Conservation (phyloP, 2,113 vertebrate species). For the Grammomys surdaster region DNA sequence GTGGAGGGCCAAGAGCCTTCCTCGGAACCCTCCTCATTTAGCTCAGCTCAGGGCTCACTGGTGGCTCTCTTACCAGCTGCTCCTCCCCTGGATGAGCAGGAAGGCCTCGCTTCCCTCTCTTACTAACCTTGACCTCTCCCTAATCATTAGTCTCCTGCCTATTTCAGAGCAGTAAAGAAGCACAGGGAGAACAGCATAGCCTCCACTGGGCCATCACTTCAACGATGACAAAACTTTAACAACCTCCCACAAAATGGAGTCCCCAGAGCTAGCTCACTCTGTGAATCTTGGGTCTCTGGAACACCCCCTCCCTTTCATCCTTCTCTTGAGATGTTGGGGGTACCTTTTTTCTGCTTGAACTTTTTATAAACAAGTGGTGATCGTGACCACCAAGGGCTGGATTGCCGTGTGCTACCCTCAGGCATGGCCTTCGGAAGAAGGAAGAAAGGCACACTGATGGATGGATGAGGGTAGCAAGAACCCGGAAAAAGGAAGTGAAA, state of each 20-base stretch:
- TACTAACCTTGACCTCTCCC: not conserved
- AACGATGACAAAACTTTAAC: no score
- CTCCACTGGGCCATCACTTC: not conserved
- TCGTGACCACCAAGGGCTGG: not conserved
- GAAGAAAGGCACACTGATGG: not conserved
- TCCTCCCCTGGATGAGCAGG: accelerated
- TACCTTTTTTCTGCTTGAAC: not conserved
- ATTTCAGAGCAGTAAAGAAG: not conserved
- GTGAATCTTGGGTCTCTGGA: accelerated
- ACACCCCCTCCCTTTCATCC: not conserved
- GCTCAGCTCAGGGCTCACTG: not conserved
- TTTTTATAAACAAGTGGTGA: not conserved
- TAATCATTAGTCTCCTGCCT: not conserved
- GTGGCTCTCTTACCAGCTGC: not conserved
- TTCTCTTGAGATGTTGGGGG: accelerated
- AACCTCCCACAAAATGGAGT: not conserved
- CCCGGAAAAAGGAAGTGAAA: conserved; percentile 14
- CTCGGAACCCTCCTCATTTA: not conserved
- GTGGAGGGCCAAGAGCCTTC: not conserved
- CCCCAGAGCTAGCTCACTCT: accelerated
- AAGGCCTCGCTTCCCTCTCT: accelerated
- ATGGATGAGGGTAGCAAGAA: not conserved
- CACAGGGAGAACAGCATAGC: accelerated
- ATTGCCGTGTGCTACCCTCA: accelerated
- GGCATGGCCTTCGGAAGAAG: not conserved